Base-by-base conservation (phyloP, 2,797 vertebrate species). In the Trachurus trachurus region DNA sequence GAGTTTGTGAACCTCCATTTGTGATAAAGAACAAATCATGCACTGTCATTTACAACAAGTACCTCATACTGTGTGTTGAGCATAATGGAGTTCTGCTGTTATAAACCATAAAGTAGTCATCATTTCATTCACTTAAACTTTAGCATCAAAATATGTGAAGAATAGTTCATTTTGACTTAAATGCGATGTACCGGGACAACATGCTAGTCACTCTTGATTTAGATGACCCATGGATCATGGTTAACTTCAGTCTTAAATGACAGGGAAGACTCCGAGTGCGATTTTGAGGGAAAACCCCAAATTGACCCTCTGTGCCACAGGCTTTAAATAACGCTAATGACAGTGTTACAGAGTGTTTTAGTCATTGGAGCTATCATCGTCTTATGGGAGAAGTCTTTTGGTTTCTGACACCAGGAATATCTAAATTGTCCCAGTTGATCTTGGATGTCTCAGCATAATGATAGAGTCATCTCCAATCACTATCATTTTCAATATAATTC, bases 401-500 rank as follows among this genome's bases (percentile, higher is more conserved):
- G 72, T 60, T 69, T 76, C 42, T 56, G 22, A 72, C 58, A 37
- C 50, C 19, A 21, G 0, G 37, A 47, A 31, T 31, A 40, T 54
- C 8, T 49, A 15, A 17, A 0, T 1, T 49, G 16, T 78, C 37
- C 54, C 34, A 52, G 66, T 56, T 60, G 26, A 31, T 72, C 53
- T 68, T n/a, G 2, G 13, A 78, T 79, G 79, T 79, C 59, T 71
- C 77, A 42, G 64, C 54, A 45, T 87, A 88, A 91, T 89, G 74
- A 91, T 76, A 91, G 78, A 87, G 77, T 71, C 62, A 68, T 77
- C 5, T 66, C 65, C 77, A 77, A 84, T 91, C 83, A 88, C 84
- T 89, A 73, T 88, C 74, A 85, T 90, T 86, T 89, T 62, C 66
- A 53, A 64, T 47, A 69, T 81, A 81, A 92, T 85, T 80, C 90